Percentiles rank a stretch among this genome's conserved stretches.
Evolutionary conservation across 2,888 invertebrate genomes (phyloP).

Genomic region (Diaprepes abbreviatus): DNA sequence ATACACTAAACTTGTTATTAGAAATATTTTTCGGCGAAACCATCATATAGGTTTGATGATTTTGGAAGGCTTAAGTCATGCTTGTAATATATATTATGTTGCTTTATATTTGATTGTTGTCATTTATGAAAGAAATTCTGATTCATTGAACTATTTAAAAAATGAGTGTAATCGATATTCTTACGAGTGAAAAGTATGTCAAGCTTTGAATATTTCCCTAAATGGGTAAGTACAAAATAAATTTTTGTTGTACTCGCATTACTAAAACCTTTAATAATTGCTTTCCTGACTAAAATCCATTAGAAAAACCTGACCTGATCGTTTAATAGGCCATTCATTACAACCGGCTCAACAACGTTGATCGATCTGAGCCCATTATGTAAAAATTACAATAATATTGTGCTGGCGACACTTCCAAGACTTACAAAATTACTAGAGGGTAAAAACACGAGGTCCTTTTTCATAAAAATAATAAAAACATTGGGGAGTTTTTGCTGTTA

Average conservation of each 20-base stretch:
- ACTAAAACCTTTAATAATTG: conserved; percentile 27
- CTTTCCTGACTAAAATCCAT: conserved; percentile 43
- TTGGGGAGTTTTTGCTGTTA: conserved; percentile 14
- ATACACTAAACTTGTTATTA: too few relatives aligned
- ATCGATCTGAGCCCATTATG: conserved; percentile 40
- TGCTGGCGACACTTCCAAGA: conserved; percentile 32
- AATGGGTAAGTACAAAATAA: conserved; percentile 17
- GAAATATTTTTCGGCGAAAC: too few relatives aligned
- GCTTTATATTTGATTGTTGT: too few relatives aligned
- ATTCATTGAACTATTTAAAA: too few relatives aligned
- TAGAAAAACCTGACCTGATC: conserved; percentile 39
- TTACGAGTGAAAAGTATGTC: background rate
- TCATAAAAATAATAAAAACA: conserved; percentile 32
- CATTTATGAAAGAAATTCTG: too few relatives aligned
- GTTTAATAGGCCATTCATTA: conserved; percentile 44
- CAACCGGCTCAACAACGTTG: conserved; percentile 28
- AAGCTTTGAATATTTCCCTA: background rate
- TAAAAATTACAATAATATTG: conserved; percentile 43
- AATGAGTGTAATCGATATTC: too few relatives aligned
- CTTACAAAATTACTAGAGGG: conserved; percentile 17
- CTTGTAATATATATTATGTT: too few relatives aligned
- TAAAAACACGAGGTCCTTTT: conserved; percentile 19
- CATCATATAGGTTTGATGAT: too few relatives aligned
- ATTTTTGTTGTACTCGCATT: conserved; percentile 10
- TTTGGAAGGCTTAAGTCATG: too few relatives aligned